A percentile compares a stretch with the other conserved stretches of the same genome.
These are phyloP conservation scores for Bradypus variegatus DNA, from an alignment of 2,797 vertebrate genomes.

Conservation along the genomic window DNA sequence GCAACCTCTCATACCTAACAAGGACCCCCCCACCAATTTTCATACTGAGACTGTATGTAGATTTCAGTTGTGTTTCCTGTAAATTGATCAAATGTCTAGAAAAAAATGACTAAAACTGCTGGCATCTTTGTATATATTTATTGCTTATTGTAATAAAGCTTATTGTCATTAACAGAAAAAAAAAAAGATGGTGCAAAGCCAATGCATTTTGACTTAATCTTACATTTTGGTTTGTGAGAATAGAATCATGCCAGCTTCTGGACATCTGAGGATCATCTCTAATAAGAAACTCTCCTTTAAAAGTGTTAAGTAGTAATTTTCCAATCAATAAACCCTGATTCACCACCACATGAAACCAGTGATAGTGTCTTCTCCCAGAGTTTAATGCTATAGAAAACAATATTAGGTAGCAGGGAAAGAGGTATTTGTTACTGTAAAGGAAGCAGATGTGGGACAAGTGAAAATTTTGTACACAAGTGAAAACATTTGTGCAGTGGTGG, in stretches of 20 bases:
- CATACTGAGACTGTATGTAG: too few relatives aligned
- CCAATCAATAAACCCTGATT: not conserved
- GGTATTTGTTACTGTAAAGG: not conserved
- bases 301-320: not conserved
- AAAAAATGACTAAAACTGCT: too few relatives aligned
- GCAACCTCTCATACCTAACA: too few relatives aligned
- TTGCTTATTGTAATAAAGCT: too few relatives aligned
- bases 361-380: not conserved
- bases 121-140: too few relatives aligned
- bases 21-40: too few relatives aligned
- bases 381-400: not conserved
- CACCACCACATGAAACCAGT: not conserved
- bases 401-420: not conserved
- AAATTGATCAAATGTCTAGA: too few relatives aligned
- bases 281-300: not conserved
- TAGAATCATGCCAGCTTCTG: not conserved
- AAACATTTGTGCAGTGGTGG: not conserved
- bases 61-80: too few relatives aligned
- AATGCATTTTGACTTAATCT: not conserved
- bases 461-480: not conserved
- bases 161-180: too few relatives aligned
- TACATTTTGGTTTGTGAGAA: not conserved
- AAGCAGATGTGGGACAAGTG: not conserved
- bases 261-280: not conserved
- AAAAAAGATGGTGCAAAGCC: not conserved